Evolutionary conservation across 2,113 vertebrate genomes (phyloP), one percentile per base, ranked within the genome.

Genomic region (Ursus arctos): DNA sequence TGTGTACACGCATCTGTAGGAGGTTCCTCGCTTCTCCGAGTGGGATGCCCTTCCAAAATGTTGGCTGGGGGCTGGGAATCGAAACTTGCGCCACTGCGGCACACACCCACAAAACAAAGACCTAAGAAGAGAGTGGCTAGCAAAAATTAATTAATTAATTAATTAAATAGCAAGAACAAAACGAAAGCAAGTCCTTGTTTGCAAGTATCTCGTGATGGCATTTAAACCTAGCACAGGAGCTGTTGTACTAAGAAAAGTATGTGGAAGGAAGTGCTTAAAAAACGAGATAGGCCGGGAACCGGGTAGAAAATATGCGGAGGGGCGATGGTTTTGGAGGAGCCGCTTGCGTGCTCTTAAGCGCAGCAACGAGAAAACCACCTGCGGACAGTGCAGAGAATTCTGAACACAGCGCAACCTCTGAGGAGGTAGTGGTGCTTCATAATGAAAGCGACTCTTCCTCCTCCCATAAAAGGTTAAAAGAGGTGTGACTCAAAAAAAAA

Each of bases 41-140:
- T 7, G 0, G 6, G n/a, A 53, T 79, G 47, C 51, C 91, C 82
- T 96, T 94, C 67, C 63, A 65, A 92, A 96, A 84, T 79, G 55
- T 95, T 80, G 71, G 88, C 71, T 93, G 0, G 51, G 33, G 49
- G 15, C 88, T 88, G 74, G 65, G 51, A 88, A 43, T 95, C 4
- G 7, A 85, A 95, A 71, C 55, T 80, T 96, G 94, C n/a, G 49
- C 83, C 83, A 92, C 87, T 96, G 96, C 57, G 80, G 80, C 90
- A 94, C 59, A 81, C 51, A 96, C 21, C 21, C 84, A 84, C 47
- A 92, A 94, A 95, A 80, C 67, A 57, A 82, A 95, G 24, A 63
- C 12, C 3, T 7, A 47, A 40, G 4, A n/a, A n/a, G 13, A 47
- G 19, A 40, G 53, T 11, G 28, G 36, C 36, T 72, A 36, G 31